Evolutionary conservation across 92 coral and sea anemone species (phyloP), one percentile per base, ranked within the genome.

Genomic region (Bergia sp.): DNA sequence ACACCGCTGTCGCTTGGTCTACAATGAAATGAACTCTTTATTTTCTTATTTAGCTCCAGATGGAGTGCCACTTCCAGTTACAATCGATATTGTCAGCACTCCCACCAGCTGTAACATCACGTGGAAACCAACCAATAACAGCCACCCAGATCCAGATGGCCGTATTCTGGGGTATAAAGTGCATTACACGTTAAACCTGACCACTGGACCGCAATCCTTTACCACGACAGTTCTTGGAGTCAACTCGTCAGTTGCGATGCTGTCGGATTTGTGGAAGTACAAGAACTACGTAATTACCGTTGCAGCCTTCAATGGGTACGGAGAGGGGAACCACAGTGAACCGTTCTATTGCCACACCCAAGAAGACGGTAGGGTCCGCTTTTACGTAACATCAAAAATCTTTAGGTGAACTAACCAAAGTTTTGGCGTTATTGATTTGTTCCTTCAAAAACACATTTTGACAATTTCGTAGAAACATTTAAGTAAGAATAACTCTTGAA

Each of bases 101-200:
- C 15, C 87, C 67, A 84, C 87, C 3, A 84, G 87, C 36, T 84
- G 87, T 10, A 84, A 49, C 69, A 71, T 84, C 38, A 84, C 42
- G 1, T 84, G 87, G 87, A 5, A 84, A 45, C 87, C 87, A 43
- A 77, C 65, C 43, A 44, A 84, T 29, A 74, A 71, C 74, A 84
- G 78, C 65, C 66, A 84, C 43, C 67, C 87, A 11, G 87, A 84
- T 18, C 87, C 87, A 11, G 87, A 84, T 4, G 87, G 79, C 29
- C 78, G 78, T 71, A 71, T 84, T 21, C 78, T 84, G 5, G 87
- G 87, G 18, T 84, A 84, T 47, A 84, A 84, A 3, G 87, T 84
- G 65, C 72, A 84, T 72, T 84, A 84, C 79, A 84, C 87, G 3
- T 72, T 84, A 2, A 84, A 84, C 37, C 87, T 84, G 7, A 84